These are phyloP conservation scores for Muscicapa comitata DNA, from an alignment of 2,797 vertebrate species.

Conservation along the genomic window DNA sequence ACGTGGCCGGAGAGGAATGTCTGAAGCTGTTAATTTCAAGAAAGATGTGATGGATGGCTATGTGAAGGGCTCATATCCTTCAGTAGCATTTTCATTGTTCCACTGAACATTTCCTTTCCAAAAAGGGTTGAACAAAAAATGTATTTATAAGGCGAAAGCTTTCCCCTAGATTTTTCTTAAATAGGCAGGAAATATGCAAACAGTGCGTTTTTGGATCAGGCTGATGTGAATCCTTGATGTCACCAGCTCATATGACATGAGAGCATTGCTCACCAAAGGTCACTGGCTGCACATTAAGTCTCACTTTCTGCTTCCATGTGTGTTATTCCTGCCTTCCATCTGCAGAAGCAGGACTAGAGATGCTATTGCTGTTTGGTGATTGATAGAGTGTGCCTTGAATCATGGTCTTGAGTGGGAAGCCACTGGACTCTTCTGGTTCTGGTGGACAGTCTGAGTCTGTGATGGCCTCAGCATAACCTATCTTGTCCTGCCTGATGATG, in stretches of 20 bases:
- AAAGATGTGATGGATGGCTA: background rate
- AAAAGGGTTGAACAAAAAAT: background rate
- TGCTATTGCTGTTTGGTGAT: background rate
- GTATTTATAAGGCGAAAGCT: background rate
- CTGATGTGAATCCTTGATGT: background rate
- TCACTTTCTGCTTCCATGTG: background rate
- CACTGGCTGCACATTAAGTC: background rate
- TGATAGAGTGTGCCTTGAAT: background rate
- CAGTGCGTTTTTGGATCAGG: accelerated
- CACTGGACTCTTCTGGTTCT: background rate
- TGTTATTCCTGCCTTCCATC: background rate
- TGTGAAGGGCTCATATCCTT: background rate
- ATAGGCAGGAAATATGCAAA: background rate
- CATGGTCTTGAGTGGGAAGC: background rate
- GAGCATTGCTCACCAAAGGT: background rate
- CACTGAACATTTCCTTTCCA: background rate
- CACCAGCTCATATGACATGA: background rate
- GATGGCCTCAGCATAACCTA: background rate
- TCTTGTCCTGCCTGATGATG: background rate
- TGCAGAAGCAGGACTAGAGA: background rate
- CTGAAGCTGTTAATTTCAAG: background rate
- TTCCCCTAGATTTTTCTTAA: background rate
- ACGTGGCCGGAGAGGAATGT: background rate
- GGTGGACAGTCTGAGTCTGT: background rate
- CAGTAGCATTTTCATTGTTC: background rate